Conservation (phyloP, 92 coral and sea anemone species). For the Zoanthus sociatus region DNA sequence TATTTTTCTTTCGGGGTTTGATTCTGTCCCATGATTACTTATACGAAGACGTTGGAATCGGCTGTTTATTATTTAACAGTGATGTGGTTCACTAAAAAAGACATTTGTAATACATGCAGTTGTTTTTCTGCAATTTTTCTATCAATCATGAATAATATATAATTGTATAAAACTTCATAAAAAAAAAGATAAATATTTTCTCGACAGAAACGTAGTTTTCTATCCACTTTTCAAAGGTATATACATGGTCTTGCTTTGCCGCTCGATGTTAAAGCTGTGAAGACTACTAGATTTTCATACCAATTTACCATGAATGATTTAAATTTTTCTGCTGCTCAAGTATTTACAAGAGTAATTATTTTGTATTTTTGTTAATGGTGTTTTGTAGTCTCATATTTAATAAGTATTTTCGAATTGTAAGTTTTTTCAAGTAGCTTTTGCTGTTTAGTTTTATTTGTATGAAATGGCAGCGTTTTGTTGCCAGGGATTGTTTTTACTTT, state of each 20-base stretch:
- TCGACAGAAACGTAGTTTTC: background rate
- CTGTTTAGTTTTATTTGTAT: slow-evolving; percentile 27
- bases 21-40: no score
- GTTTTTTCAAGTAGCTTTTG: slow-evolving; percentile 18
- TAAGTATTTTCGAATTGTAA: slow-evolving; percentile 3
- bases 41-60: no score
- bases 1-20: background rate
- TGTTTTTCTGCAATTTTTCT: slow-evolving; percentile 12
- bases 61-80: no score
- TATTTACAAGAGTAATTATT: slow-evolving; percentile 9
- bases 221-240: background rate
- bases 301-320: background rate
- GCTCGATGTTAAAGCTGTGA: background rate
- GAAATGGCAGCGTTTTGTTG: background rate
- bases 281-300: background rate
- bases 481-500: slow-evolving; percentile 25
- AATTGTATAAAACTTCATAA: background rate
- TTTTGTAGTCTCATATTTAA: slow-evolving; percentile 40
- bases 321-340: background rate
- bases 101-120: slow-evolving; percentile 8
- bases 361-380: slow-evolving; percentile 20
- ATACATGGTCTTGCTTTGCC: background rate
- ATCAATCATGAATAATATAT: background rate
- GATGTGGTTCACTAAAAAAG: background rate
- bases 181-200: background rate